phyloP scores from a whole-genome alignment of 2,888 invertebrate genomes.

The Gnatocerus cornutus region DNA sequence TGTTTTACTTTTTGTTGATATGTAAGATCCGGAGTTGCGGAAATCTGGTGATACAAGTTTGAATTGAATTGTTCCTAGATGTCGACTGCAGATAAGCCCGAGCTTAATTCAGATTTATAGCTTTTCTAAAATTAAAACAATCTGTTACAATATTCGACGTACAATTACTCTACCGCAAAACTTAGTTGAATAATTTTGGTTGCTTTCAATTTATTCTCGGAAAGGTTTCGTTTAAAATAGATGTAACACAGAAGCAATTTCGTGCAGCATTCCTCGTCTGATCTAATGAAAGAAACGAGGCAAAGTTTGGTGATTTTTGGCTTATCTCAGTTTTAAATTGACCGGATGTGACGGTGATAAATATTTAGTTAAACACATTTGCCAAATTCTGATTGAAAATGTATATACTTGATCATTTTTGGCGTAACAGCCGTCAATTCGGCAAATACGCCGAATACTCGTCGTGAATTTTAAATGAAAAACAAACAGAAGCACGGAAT shows the following conservation, averaged over 20 bases:
- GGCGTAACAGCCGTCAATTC: slow-evolving; percentile 41
- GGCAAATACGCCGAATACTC: slow-evolving; percentile 49
- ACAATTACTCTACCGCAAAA: slow-evolving; percentile 54
- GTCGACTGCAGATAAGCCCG: slow-evolving; percentile 47
- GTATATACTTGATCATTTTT: slow-evolving; percentile 48
- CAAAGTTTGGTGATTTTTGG: slow-evolving; percentile 25
- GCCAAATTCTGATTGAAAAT: slow-evolving; percentile 36
- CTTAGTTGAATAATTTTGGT: slow-evolving; percentile 53
- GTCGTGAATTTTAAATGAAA: slow-evolving; percentile 50
- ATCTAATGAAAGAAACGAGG: slow-evolving; percentile 34
- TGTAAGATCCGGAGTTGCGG: slow-evolving; percentile 23
- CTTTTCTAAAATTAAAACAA: slow-evolving; percentile 60
- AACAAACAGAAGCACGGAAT: slow-evolving; percentile 45
- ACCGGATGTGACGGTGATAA: slow-evolving; percentile 33
- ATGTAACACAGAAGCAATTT: slow-evolving; percentile 34
- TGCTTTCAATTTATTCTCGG: slow-evolving; percentile 47
- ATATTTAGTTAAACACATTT: slow-evolving; percentile 43
- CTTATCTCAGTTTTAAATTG: slow-evolving; percentile 28
- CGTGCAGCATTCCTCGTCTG: slow-evolving; percentile 26
- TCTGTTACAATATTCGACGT: slow-evolving; percentile 60
- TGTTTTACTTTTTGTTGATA: slow-evolving; percentile 24
- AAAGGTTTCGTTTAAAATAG: slow-evolving; percentile 34
- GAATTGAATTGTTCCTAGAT: slow-evolving; percentile 44
- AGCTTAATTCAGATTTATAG: slow-evolving; percentile 58
- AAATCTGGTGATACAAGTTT: slow-evolving; percentile 36